phyloP scores from a whole-genome alignment of 2,113 vertebrate genomes.

The Pelusios castaneus region DNA sequence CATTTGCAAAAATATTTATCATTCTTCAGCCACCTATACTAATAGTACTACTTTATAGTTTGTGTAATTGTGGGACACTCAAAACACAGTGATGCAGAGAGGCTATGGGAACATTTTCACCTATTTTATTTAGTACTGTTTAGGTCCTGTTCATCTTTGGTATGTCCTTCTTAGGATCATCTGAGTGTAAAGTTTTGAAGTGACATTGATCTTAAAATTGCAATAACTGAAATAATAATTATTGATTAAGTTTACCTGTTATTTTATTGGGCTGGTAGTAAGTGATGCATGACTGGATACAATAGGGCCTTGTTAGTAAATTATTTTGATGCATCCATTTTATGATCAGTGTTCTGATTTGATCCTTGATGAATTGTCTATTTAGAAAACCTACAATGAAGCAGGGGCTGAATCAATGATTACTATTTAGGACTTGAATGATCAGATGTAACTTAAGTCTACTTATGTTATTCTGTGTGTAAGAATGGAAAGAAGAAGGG shows the following conservation, averaged over 20 bases:
- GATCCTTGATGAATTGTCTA: neutral
- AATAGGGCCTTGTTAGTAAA: neutral
- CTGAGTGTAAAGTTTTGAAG: neutral
- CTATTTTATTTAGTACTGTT: neutral
- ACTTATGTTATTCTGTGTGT: neutral
- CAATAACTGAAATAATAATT: no score
- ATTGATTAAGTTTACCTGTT: neutral
- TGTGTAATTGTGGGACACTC: neutral
- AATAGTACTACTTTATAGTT: neutral
- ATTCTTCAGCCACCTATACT: neutral
- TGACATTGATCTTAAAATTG: neutral
- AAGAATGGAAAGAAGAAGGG: neutral
- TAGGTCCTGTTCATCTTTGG: neutral
- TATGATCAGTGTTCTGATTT: neutral
- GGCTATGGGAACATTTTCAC: accelerated
- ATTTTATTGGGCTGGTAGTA: neutral
- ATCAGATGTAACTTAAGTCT: slow-evolving; percentile 7
- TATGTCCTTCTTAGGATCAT: neutral
- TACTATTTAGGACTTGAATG: slow-evolving; percentile 10
- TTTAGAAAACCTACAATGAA: neutral
- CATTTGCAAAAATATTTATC: neutral
- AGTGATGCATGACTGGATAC: neutral
- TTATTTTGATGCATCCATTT: neutral
- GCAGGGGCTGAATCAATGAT: neutral
- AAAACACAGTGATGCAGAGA: neutral